Conservation (phyloP, 2,113 vertebrate species). For the Meles meles region DNA sequence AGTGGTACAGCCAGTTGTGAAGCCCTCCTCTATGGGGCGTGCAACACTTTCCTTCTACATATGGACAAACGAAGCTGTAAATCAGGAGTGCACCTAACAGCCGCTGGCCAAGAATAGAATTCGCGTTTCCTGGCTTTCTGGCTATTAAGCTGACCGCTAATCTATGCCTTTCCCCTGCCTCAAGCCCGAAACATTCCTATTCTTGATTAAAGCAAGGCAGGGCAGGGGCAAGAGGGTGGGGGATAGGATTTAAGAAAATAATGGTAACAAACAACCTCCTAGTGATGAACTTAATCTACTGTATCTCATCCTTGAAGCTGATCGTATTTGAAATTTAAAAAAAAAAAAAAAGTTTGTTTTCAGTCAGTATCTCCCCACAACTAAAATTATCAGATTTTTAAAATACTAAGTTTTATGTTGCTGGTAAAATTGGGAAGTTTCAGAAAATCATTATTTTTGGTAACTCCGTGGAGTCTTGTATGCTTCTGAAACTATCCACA, state of each 20-base stretch:
- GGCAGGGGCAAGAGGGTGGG: accelerated
- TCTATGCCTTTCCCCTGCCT: background rate
- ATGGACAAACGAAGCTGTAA: conserved; percentile 28
- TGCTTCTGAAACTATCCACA: background rate
- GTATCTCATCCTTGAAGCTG: background rate
- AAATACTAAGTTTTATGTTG: background rate
- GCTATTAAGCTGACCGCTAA: conserved; percentile 27
- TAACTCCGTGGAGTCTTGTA: background rate
- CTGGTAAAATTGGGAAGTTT: background rate
- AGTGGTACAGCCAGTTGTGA: accelerated
- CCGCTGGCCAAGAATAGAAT: background rate
- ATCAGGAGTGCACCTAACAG: background rate
- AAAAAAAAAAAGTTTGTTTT: background rate
- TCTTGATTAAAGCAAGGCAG: background rate
- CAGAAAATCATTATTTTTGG: background rate
- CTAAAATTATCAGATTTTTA: background rate
- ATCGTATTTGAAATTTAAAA: background rate
- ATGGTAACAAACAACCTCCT: background rate
- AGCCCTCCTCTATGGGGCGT: accelerated
- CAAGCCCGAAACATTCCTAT: background rate
- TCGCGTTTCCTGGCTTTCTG: background rate
- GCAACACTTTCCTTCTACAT: background rate
- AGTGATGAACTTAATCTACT: conserved; percentile 27
- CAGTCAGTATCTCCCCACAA: background rate
- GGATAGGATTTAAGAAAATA: conserved; percentile 34